These are phyloP conservation scores for Tarsius wallacei DNA, from an alignment of 2,797 vertebrate species.

Conservation along the genomic window DNA sequence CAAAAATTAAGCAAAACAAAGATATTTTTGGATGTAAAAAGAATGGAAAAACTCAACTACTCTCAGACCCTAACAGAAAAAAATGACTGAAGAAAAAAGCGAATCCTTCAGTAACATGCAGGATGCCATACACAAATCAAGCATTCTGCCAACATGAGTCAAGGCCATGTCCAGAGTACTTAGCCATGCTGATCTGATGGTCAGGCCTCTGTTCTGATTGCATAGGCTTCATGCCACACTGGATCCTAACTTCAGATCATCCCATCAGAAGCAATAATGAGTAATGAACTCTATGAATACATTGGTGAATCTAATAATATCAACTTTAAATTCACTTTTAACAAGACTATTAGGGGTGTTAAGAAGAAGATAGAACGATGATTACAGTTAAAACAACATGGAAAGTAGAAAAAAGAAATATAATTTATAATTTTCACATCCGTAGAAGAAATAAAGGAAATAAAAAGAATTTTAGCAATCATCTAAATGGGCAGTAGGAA, in stretches of 20 bases:
- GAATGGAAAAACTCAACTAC: background rate
- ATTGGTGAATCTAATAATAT: too few relatives aligned
- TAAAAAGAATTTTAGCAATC: background rate
- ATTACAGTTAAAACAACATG: background rate
- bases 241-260: too few relatives aligned
- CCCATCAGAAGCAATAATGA: background rate
- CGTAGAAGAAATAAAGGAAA: background rate
- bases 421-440: background rate
- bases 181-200: accelerated
- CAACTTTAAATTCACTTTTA: background rate
- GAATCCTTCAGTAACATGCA: background rate
- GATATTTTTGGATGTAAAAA: background rate
- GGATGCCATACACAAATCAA: background rate
- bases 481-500: background rate
- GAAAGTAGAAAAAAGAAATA: background rate
- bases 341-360: background rate
- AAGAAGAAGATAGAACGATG: background rate
- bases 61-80: background rate
- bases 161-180: background rate
- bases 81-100: background rate
- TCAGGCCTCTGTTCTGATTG: accelerated
- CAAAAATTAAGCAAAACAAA: background rate
- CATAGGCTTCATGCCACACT: background rate
- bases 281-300: background rate
- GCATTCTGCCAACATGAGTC: too few relatives aligned